Conservation (phyloP, 2,888 invertebrate genomes). For the Spilosoma lubricipeda region DNA sequence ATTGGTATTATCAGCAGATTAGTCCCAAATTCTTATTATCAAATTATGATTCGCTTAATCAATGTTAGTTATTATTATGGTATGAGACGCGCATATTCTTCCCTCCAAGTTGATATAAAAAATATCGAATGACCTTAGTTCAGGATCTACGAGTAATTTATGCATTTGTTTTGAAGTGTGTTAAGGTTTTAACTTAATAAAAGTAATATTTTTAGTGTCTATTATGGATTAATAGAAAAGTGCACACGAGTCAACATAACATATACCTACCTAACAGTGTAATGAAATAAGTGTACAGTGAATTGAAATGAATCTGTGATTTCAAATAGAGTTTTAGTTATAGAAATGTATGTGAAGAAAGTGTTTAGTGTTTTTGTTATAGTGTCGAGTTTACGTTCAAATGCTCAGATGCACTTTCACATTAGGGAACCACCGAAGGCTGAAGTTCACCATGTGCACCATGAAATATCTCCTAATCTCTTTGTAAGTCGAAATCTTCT, state of each 20-base stretch:
- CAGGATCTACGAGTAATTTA: neutral
- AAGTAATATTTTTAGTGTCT: neutral
- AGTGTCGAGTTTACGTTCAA: slow-evolving; percentile 22
- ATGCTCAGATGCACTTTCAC: slow-evolving; percentile 10
- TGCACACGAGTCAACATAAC: neutral
- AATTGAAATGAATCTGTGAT: neutral
- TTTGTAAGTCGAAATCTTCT: neutral
- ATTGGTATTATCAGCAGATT: slow-evolving; percentile 61
- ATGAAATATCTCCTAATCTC: slow-evolving; percentile 15
- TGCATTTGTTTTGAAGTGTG: neutral
- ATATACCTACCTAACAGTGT: neutral
- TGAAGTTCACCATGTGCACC: neutral
- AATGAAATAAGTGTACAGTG: neutral
- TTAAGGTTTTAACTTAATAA: neutral
- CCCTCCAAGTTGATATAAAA: neutral
- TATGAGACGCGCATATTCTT: slow-evolving; percentile 5
- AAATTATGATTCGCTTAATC: slow-evolving; percentile 56
- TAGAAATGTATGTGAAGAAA: slow-evolving; percentile 21
- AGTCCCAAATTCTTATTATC: slow-evolving; percentile 55
- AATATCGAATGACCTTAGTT: neutral
- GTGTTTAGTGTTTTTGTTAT: slow-evolving; percentile 25
- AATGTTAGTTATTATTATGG: slow-evolving; percentile 14
- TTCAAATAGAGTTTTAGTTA: neutral
- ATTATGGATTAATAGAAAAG: neutral
- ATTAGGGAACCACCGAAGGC: neutral